Conservation (phyloP, 2,113 vertebrate genomes). For the Epinephelus moara region DNA sequence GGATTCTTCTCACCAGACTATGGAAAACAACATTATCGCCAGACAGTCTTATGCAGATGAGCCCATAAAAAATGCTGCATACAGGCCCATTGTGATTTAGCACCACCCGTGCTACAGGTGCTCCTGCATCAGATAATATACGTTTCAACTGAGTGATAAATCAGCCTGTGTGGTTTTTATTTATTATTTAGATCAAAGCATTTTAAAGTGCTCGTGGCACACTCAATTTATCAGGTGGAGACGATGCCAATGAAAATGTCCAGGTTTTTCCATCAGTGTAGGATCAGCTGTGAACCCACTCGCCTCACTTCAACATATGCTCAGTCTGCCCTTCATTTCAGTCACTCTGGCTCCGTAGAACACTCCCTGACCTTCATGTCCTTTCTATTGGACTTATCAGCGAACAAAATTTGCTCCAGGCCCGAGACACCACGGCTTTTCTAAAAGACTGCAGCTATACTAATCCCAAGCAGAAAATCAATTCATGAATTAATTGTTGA, state of each 20-base stretch:
- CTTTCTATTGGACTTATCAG: constrained; percentile 57
- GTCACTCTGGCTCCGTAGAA: constrained; percentile 38
- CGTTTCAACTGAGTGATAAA: constrained; percentile 34
- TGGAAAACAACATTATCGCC: constrained; percentile 48
- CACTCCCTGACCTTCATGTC: constrained; percentile 60
- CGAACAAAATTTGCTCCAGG: constrained; percentile 53
- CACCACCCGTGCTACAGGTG: constrained; percentile 23
- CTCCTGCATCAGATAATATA: constrained; percentile 25
- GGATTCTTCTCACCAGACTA: constrained; percentile 19
- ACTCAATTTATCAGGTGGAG: neutral
- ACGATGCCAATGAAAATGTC: neutral
- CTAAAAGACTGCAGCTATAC: constrained; percentile 54
- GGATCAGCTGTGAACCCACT: constrained; percentile 1
- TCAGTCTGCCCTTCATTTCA: constrained; percentile 31
- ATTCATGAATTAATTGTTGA: constrained; percentile 73
- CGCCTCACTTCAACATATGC: constrained; percentile 18
- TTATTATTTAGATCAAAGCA: neutral
- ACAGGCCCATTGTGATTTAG: constrained; percentile 37
- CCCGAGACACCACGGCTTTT: constrained; percentile 48
- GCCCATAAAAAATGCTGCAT: constrained; percentile 35
- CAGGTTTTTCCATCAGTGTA: neutral
- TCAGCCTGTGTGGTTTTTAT: constrained; percentile 22
- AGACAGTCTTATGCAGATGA: constrained; percentile 47
- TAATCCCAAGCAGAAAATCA: constrained; percentile 75
- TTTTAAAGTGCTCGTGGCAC: neutral